Percentiles rank a stretch among this genome's conserved stretches.
These are phyloP conservation scores for Lysandra coridon DNA, from an alignment of 2,888 invertebrate genomes.

Conservation along the genomic window DNA sequence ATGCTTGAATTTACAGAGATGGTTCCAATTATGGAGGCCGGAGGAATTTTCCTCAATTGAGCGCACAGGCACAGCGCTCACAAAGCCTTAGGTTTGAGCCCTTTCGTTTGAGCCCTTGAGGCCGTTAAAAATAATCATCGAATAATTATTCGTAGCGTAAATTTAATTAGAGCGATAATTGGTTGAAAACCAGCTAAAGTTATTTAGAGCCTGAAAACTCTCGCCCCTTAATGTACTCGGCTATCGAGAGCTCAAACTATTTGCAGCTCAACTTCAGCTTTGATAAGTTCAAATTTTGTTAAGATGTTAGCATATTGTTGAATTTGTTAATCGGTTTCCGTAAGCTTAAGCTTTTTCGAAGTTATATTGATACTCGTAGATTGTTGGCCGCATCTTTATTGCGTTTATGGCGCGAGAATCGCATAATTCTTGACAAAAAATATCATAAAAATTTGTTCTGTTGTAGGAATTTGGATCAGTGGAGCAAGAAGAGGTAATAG, in stretches of 20 bases:
- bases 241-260: slow-evolving; percentile 34
- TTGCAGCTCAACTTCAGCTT: slow-evolving; percentile 31
- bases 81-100: slow-evolving; percentile 27
- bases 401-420: too few species aligned
- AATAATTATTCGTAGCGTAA: slow-evolving; percentile 72
- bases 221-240: slow-evolving; percentile 38
- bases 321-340: background rate
- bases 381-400: too few species aligned
- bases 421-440: too few species aligned
- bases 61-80: background rate
- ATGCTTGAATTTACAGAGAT: background rate
- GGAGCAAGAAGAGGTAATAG: too few species aligned
- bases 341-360: background rate
- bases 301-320: slow-evolving; percentile 20
- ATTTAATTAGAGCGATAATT: slow-evolving; percentile 73
- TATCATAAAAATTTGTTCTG: too few species aligned
- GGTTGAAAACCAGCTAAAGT: slow-evolving; percentile 47
- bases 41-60: background rate
- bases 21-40: slow-evolving; percentile 7
- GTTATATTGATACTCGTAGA: too few species aligned
- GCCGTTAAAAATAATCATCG: slow-evolving; percentile 47
- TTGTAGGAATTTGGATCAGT: too few species aligned
- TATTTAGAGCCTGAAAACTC: slow-evolving; percentile 40
- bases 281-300: slow-evolving; percentile 17
- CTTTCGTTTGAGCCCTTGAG: slow-evolving; percentile 27